These are phyloP conservation scores for Lumbricus terrestris DNA, from an alignment of 2,888 invertebrate species.

Conservation along the genomic window DNA sequence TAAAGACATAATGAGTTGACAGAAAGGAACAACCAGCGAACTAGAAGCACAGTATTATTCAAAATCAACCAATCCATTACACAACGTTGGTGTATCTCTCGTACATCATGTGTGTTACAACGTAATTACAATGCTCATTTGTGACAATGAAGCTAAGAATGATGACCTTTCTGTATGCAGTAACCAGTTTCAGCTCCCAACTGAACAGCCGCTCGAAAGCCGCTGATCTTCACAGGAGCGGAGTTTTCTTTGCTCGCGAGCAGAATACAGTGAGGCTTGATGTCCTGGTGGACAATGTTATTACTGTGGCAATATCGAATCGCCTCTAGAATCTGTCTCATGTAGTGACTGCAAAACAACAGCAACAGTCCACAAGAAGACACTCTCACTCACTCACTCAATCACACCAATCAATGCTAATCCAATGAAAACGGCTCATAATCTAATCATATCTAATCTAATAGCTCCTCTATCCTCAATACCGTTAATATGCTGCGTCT, in stretches of 20 bases:
- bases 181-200: constrained; percentile 12
- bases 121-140: background rate
- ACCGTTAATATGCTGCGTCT: background rate
- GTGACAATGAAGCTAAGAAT: background rate
- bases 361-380: background rate
- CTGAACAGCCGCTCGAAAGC: constrained; percentile 94
- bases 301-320: constrained; percentile 90
- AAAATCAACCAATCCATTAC: no score
- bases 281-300: constrained; percentile 94
- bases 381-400: background rate
- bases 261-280: constrained; percentile 93
- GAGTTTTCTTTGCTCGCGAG: constrained; percentile 95
- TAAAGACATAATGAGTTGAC: no score
- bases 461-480: no score
- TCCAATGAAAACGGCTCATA: no score
- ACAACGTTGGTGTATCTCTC: no score
- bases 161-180: background rate
- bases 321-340: constrained; percentile 95
- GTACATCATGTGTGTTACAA: no score
- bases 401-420: background rate
- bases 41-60: no score
- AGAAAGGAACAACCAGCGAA: no score
- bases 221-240: constrained; percentile 94
- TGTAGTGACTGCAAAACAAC: constrained; percentile 72
- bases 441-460: no score